Evolutionary conservation across 2,113 vertebrate genomes (phyloP).

Genomic region (Dinomys branickii): DNA sequence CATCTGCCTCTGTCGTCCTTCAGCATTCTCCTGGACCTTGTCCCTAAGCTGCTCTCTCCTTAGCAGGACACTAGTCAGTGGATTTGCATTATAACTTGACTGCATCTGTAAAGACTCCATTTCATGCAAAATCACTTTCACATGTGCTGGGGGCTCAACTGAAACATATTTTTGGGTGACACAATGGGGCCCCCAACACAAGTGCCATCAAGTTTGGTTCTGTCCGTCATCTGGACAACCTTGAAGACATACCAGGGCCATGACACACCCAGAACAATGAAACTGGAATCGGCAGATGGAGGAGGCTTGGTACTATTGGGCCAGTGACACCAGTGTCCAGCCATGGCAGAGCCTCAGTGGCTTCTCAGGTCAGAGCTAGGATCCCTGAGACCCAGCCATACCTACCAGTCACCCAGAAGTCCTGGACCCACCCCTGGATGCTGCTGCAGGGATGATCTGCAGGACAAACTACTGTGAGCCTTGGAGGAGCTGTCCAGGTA

Average conservation of each 20-base stretch:
- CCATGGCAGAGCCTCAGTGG: not conserved
- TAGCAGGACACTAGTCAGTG: not conserved
- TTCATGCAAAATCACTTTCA: not conserved
- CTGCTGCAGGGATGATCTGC: too few species aligned
- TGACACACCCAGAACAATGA: not conserved
- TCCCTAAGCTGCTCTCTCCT: not conserved
- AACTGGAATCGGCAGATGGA: too few species aligned
- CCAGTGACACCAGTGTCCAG: not conserved
- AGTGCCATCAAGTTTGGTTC: not conserved
- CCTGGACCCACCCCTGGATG: fast-evolving
- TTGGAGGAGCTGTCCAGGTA: too few species aligned
- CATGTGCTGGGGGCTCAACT: too few species aligned
- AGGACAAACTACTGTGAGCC: too few species aligned
- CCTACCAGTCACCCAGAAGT: too few species aligned
- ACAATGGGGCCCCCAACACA: not conserved
- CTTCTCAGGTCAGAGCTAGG: not conserved
- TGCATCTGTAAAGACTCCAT: not conserved
- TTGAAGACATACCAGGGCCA: not conserved
- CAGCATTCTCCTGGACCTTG: not conserved
- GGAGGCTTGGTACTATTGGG: not conserved
- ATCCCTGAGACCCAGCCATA: not conserved
- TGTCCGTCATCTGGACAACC: too few species aligned
- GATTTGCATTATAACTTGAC: not conserved
- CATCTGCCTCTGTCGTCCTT: too few species aligned
- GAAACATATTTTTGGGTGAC: fast-evolving